A percentile compares a stretch with the other conserved stretches of the same genome.
Conservation (phyloP, 2,888 invertebrate species). For the Meiosimyza decipiens region DNA sequence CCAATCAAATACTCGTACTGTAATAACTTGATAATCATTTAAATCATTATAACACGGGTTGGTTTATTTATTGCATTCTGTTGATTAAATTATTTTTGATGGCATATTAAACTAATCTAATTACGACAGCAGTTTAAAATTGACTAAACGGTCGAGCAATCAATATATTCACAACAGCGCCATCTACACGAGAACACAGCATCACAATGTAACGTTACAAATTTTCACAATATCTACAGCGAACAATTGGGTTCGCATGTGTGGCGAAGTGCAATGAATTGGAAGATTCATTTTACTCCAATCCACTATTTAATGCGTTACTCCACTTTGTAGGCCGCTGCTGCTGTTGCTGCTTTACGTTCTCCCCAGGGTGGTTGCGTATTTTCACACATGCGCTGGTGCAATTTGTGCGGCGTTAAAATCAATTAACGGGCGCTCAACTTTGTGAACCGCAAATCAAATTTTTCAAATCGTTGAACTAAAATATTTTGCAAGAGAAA, state of each 20-base stretch:
- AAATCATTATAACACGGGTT: too few species aligned
- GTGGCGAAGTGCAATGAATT: constrained; percentile 23
- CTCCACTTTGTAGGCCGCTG: constrained; percentile 14
- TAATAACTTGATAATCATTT: too few species aligned
- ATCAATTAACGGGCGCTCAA: constrained; percentile 27
- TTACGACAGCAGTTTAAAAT: too few species aligned
- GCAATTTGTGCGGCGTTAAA: constrained; percentile 17
- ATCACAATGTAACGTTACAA: neutral
- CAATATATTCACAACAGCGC: too few species aligned
- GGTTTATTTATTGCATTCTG: too few species aligned
- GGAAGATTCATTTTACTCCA: constrained; percentile 6
- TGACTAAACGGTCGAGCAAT: too few species aligned
- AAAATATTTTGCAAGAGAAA: neutral
- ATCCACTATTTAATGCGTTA: neutral
- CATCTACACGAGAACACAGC: neutral
- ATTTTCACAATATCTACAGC: neutral
- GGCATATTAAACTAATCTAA: too few species aligned
- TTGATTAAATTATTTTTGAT: too few species aligned
- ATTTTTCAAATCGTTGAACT: constrained; percentile 28
- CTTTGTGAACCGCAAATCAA: constrained; percentile 28
- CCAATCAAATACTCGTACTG: too few species aligned
- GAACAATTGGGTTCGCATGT: neutral
- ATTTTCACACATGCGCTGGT: constrained; percentile 1
- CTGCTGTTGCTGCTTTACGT: constrained; percentile 17
- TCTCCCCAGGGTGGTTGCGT: neutral